Percentiles rank a stretch among this genome's conserved stretches.
These are phyloP conservation scores for Pollimyrus isidori DNA, from an alignment of 2,113 vertebrate genomes.

Conservation along the genomic window DNA sequence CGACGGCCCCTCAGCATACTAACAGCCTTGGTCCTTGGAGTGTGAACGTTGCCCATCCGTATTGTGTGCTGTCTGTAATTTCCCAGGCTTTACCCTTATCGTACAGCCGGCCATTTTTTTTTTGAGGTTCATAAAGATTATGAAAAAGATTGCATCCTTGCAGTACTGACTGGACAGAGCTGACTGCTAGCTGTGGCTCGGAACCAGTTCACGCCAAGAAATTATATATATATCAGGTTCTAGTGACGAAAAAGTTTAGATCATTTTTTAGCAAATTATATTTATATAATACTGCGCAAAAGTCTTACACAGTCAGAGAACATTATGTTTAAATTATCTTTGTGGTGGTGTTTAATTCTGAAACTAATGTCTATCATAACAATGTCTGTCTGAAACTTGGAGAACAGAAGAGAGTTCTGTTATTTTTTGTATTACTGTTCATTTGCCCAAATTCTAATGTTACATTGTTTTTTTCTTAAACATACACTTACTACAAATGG, in stretches of 20 bases:
- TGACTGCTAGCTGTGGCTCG: neutral
- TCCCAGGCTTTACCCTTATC: neutral
- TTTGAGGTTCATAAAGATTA: neutral
- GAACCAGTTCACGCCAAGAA: neutral
- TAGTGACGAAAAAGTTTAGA: neutral
- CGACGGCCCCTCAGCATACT: neutral
- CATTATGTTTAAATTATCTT: neutral
- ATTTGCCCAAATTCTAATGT: neutral
- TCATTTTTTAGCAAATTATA: neutral
- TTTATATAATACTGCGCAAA: neutral
- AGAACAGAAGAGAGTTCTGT: neutral
- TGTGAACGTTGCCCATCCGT: neutral
- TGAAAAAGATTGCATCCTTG: neutral
- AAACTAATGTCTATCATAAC: neutral
- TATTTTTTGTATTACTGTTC: neutral
- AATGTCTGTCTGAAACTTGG: neutral
- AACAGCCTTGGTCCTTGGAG: neutral
- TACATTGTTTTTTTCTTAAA: neutral
- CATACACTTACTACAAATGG: neutral
- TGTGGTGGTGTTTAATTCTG: neutral
- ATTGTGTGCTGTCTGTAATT: neutral
- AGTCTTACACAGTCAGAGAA: neutral
- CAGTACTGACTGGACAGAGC: neutral
- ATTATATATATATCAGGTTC: neutral
- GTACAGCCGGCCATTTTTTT: neutral